Evolutionary conservation across 2,797 vertebrate species (phyloP), one percentile per base, ranked within the genome.

Genomic region (Sebastes itinus): DNA sequence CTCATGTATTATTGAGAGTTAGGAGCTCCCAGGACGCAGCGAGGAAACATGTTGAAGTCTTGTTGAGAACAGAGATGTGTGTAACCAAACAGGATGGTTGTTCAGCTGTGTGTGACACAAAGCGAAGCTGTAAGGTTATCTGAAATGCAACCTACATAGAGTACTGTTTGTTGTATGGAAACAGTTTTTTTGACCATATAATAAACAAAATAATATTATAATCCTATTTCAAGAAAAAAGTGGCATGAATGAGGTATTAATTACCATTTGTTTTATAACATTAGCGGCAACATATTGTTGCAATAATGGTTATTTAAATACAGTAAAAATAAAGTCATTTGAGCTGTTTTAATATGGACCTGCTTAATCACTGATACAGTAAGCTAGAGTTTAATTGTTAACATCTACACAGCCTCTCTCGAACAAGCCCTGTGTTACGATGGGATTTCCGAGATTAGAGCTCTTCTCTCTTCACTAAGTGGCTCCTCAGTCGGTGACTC

Each of bases 1-100:
- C 64, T 84, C 68, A 69, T 88, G 64, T 66, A 87, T 91, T 70
- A 87, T 89, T 90, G 61, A 92, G 38, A 38, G 42, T 3, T 22
- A 75, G 49, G 38, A 74, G 64, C 60, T 84, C 72, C 65, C 66
- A 74, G 60, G 54, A 64, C 23, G 9, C 59, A 52, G 64, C 4
- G 2, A 55, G 18, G 68, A 66, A 75, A 61, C 80, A 78, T 55
- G 61, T 27, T 3, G 23, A 61, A 14, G 66, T 11, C 54, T 72
- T 66, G 72, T 73, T 23, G 32, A 70, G 46, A 80, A 59, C 16
- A 30, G 74, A 25, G 38, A 54, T 46, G 65, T 72, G 52, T 76
- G 64, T n/a, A 27, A 61, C 33, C 54, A 28, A 79, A 69, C 60
- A 69, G 23, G 67, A 20, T 55, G 49, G 22, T 62, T 78, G 54